Conservation (phyloP, 2,888 invertebrate species). For the Cylindroiulus punctatus region DNA sequence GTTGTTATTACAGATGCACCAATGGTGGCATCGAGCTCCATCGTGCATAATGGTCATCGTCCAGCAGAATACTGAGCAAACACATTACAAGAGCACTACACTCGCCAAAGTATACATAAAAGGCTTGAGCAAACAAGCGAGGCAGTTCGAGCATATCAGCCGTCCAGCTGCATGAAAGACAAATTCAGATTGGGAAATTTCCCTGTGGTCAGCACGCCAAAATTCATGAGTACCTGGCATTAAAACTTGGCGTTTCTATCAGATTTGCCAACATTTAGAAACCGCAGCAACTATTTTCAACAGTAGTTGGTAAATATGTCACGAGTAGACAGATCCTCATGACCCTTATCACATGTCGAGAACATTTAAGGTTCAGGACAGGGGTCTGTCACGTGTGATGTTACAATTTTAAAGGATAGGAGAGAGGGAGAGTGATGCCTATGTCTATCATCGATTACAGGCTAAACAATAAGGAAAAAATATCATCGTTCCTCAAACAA, state of each 20-base stretch:
- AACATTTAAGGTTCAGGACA: background rate
- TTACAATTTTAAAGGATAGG: background rate
- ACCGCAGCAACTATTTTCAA: background rate
- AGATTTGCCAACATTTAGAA: conserved; percentile 23
- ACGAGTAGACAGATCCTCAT: background rate
- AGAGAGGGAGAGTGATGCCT: too few species aligned
- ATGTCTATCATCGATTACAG: too few species aligned
- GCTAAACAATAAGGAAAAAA: too few species aligned
- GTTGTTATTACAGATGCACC: conserved; percentile 14
- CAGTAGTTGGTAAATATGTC: conserved; percentile 7
- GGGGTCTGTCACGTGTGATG: background rate
- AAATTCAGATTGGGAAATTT: background rate
- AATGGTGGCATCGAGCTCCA: background rate
- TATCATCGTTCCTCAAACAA: too few species aligned
- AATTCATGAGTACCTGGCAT: background rate
- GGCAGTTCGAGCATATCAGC: background rate
- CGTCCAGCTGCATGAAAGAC: conserved; percentile 1
- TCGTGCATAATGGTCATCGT: conserved; percentile 38
- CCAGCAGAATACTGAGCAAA: conserved; percentile 29
- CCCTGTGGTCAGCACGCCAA: conserved; percentile 1
- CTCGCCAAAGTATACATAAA: conserved; percentile 20
- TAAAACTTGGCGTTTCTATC: background rate
- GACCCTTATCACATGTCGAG: background rate
- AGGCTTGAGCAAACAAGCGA: background rate
- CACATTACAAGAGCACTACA: conserved; percentile 38